These are phyloP conservation scores for Enteromius treurensis DNA, from an alignment of 2,797 vertebrate species.

Conservation along the genomic window DNA sequence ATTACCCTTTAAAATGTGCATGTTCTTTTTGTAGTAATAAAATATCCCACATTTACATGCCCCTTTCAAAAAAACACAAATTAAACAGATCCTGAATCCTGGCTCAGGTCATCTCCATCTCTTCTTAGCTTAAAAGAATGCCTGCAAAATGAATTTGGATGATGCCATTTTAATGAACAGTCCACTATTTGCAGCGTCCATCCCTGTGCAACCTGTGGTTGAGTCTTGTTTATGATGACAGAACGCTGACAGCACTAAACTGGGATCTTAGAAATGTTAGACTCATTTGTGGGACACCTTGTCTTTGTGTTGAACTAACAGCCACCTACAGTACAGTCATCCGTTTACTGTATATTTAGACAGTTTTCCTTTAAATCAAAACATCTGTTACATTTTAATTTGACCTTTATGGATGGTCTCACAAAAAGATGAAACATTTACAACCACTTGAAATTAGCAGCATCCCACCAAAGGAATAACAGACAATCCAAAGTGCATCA, in stretches of 20 bases:
- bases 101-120: background rate
- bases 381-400: background rate
- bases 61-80: background rate
- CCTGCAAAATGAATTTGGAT: slow-evolving; percentile 1
- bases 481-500: slow-evolving; percentile 22
- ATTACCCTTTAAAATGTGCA: background rate
- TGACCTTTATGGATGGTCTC: background rate
- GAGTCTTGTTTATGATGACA: background rate
- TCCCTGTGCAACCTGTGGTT: background rate
- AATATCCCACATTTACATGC: background rate
- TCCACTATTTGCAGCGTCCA: background rate
- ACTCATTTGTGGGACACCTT: background rate
- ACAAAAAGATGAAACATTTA: slow-evolving; percentile 6
- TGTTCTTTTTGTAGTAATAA: background rate
- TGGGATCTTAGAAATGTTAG: background rate
- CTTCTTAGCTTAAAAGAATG: background rate
- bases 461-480: background rate
- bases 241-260: background rate
- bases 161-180: background rate
- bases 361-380: background rate
- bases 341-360: background rate
- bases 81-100: background rate
- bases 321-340: background rate
- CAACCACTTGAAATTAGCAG: slow-evolving; percentile 11
- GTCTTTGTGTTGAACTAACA: background rate